Base-by-base conservation (phyloP, 2,888 invertebrate species). In the Dryobotodes eremita region DNA sequence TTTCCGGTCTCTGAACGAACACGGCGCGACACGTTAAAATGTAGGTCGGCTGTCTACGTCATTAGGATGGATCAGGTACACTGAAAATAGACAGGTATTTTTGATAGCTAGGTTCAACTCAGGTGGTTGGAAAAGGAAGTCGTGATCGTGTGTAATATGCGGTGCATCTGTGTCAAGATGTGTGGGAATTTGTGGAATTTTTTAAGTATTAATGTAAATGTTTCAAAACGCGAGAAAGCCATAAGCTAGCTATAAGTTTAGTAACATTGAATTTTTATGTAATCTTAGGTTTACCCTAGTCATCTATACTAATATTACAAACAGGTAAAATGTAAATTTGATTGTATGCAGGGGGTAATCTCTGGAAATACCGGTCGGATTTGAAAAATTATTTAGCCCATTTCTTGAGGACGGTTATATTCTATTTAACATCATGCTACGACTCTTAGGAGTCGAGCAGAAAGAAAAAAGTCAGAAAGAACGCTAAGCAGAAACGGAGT, bases 1-100 rank as follows among this genome's bases (percentile, higher is more conserved):
- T 87, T 83, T 84, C 83, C 81, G 80, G 89, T 77, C 79, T 85
- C 77, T 75, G 85, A 80, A 86, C 86, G 78, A 83, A 80, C 73
- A 76, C 76, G 87, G 74, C 78, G 71, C 87, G 81, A 84, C 87
- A 80, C 81, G 85, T 80, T 87, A 61, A 75, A 80, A 87, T 85
- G 61, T 85, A 76, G 87, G 85, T 76, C 87, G 59, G 80, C 23
- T 59, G 71, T 66, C 71, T 76, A 65, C 65, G 75, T 83, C 84
- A 83, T 77, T 73, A 72, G 55, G 59, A 61, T 74, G 53, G 26
- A 57, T 57, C 74, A 84, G 86, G 69, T 75, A 70, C 5, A 66
- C 71, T 62, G 59, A 50, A 87, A 84, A 83, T 84, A 62, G 80
- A 80, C 87, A 79, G 69, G 62, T 62, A 46, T 59, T 79, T 59